A percentile compares a stretch with the other conserved stretches of the same genome.
Conservation (phyloP, 2,113 vertebrate species). For the Pachypanchax playfairii region DNA sequence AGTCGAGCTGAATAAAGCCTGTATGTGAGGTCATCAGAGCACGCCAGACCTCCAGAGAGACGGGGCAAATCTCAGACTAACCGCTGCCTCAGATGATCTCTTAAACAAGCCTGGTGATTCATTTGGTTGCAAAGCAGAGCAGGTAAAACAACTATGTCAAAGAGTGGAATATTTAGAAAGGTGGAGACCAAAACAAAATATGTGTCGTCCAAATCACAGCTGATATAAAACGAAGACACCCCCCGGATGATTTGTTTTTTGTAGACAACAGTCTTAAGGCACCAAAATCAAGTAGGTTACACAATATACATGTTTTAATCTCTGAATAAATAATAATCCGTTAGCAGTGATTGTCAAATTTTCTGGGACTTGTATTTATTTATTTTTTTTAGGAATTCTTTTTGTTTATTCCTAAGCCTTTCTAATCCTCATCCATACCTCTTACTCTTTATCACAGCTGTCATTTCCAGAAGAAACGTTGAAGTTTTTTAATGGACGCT, state of each 20-base stretch:
- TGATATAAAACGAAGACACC: neutral
- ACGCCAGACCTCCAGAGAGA: constrained; percentile 38
- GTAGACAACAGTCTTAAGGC: neutral
- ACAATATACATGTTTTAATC: neutral
- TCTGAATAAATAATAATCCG: constrained; percentile 8
- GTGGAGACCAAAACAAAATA: constrained; percentile 4
- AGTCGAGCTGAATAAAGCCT: constrained; percentile 58
- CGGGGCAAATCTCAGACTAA: constrained; percentile 25
- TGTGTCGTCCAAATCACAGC: neutral
- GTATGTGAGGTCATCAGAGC: constrained; percentile 72
- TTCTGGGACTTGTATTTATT: neutral
- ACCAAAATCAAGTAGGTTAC: neutral
- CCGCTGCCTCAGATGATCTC: constrained; percentile 36
- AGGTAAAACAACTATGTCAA: constrained; percentile 20
- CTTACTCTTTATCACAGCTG: neutral
- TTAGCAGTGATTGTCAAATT: neutral
- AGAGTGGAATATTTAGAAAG: neutral
- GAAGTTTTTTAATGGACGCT: neutral
- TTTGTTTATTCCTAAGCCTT: neutral
- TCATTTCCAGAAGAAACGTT: neutral
- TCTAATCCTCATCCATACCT: neutral
- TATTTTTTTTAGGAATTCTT: neutral
- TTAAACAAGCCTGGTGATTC: constrained; percentile 34
- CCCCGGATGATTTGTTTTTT: constrained; percentile 3
- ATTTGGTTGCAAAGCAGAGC: constrained; percentile 9